Base-by-base conservation (phyloP, 2,797 vertebrate genomes). In the Lemur catta region DNA sequence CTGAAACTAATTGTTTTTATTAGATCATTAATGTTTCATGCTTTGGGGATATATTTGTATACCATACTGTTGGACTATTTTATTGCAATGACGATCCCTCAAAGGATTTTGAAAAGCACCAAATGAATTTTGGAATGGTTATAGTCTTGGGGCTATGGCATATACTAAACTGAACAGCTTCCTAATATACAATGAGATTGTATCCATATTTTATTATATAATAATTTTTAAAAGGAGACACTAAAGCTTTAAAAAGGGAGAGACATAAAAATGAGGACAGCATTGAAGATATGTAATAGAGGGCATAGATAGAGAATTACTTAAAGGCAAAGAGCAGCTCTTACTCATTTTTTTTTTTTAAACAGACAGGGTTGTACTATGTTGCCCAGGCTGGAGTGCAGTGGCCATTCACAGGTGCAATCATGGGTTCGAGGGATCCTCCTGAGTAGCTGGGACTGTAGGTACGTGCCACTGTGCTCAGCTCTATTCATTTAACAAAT, bases 1-100 rank as follows among this genome's bases (percentile, higher is more conserved):
- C 59, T 92, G 81, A 95, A 94, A 87, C 22, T 41, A 84, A 90
- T 93, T 89, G 88, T 85, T 96, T 96, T 96, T 91, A 93, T 95
- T 93, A 94, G 82, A 78, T 74, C 91, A 89, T 94, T 89, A 95
- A 80, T 89, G 81, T 91, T 95, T 96, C 78, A 74, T 89, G 78
- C 89, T 92, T 92, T 90, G 24, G 74, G 93, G 65, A 48, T 92
- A 24, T 81, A 84, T 92, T 89, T 76, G 63, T 86, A 33, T 67
- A 57, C 55, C 38, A 22, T 72, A 48, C 85, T 89, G 38, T 38
- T 67, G n/a, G 63, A 48, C 72, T 57, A 12, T 84, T 96, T 94
- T 85, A 78, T 81, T 82, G 50, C 67, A 63, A 5, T 50, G 26
- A 76, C 33, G 41, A 24, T 2, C 17, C 74, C 94, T 94, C 74